phyloP scores from a whole-genome alignment of 1,140 invertebrate genomes.

The Teleopsis dalmanni region DNA sequence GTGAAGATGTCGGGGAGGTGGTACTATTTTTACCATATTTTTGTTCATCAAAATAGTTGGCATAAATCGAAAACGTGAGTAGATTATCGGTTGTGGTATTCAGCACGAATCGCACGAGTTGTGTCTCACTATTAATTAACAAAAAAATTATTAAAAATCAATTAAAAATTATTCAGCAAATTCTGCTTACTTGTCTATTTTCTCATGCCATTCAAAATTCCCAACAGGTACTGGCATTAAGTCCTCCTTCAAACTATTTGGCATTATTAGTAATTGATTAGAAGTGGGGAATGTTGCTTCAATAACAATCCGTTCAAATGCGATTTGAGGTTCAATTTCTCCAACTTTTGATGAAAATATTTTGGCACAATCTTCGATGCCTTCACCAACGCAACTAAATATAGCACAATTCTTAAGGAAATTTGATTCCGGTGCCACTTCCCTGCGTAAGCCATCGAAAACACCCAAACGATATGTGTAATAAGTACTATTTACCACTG shows the following conservation, averaged over 20 bases:
- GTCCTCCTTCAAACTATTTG: constrained; percentile 20
- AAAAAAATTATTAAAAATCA: background rate
- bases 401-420: constrained; percentile 27
- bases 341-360: constrained; percentile 6
- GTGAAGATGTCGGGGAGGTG: background rate
- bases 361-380: constrained; percentile 23
- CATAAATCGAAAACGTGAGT: constrained; percentile 32
- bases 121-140: constrained; percentile 14
- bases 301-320: constrained; percentile 20
- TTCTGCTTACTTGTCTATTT: background rate
- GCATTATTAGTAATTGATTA: constrained; percentile 18
- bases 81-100: constrained; percentile 17
- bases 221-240: constrained; percentile 23
- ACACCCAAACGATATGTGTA: constrained; percentile 25
- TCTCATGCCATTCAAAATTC: constrained; percentile 22
- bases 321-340: constrained; percentile 7
- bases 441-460: constrained; percentile 28
- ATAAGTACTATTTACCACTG: background rate
- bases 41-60: constrained; percentile 25
- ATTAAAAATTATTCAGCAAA: background rate
- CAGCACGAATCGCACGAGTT: constrained; percentile 14
- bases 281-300: constrained; percentile 19
- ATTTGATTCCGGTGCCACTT: constrained; percentile 21
- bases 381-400: constrained; percentile 24
- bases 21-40: background rate